phyloP scores from a whole-genome alignment of 2,113 vertebrate species.

The Xenopus borealis region DNA sequence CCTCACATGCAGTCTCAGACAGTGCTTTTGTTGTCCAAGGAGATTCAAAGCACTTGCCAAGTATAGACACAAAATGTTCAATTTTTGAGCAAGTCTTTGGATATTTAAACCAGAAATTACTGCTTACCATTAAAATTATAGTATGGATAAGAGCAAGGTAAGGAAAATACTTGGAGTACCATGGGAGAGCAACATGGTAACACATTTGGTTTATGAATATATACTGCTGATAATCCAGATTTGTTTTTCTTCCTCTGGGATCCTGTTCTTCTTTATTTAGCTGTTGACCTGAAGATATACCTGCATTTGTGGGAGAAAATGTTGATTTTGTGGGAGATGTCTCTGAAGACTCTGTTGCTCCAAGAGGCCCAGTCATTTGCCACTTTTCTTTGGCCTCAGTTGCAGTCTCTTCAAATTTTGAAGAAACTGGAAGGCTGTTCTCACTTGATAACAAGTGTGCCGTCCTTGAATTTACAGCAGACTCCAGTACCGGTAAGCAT shows the following conservation, averaged over 20 bases:
- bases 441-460: constrained; percentile 52
- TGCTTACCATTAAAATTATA: constrained; percentile 96
- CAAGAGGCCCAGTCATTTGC: constrained; percentile 58
- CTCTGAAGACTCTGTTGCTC: constrained; percentile 66
- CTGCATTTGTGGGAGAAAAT: constrained; percentile 60
- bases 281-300: constrained; percentile 57
- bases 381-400: constrained; percentile 52
- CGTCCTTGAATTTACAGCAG: constrained; percentile 67
- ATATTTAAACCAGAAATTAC: constrained; percentile 99
- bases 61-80: constrained; percentile 95
- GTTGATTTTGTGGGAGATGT: constrained; percentile 64
- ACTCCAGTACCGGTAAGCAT: constrained; percentile 87
- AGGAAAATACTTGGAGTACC: constrained; percentile 98
- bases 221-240: constrained; percentile 98
- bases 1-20: constrained; percentile 94
- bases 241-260: constrained; percentile 83
- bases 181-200: constrained; percentile 94
- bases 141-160: constrained; percentile 97
- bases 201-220: constrained; percentile 99
- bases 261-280: constrained; percentile 66
- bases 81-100: constrained; percentile 98
- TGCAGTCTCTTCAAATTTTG: constrained; percentile 57
- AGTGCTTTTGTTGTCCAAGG: constrained; percentile 97
- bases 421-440: constrained; percentile 49
- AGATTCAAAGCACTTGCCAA: constrained; percentile 96